A percentile compares a stretch with the other conserved stretches of the same genome.
These are phyloP conservation scores for Pecten maximus DNA, from an alignment of 2,888 invertebrate genomes.

Conservation along the genomic window DNA sequence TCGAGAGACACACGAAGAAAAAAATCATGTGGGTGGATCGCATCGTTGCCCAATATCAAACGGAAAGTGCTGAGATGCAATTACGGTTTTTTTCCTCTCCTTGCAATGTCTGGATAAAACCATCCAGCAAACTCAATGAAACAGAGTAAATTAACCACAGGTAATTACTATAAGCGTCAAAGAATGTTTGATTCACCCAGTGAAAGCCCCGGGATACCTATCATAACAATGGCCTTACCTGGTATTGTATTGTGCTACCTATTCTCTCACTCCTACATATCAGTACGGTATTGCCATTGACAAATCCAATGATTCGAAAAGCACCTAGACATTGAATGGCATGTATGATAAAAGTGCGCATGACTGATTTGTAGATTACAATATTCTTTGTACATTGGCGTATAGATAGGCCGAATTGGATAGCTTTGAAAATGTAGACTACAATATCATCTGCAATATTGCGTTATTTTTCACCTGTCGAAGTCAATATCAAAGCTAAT, in stretches of 20 bases:
- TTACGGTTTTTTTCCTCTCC: background rate
- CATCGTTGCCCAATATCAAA: conserved; percentile 30
- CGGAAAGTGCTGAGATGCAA: conserved; percentile 13
- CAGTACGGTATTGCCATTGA: background rate
- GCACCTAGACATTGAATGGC: background rate
- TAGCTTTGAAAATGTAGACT: background rate
- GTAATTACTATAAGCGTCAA: background rate
- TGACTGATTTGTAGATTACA: background rate
- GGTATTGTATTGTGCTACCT: background rate
- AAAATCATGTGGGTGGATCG: background rate
- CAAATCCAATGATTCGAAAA: conserved; percentile 2
- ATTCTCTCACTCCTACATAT: background rate
- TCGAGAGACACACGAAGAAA: background rate
- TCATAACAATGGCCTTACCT: background rate
- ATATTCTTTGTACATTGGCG: background rate
- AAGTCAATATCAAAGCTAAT: background rate
- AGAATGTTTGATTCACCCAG: background rate
- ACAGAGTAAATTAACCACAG: conserved; percentile 29
- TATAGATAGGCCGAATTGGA: background rate
- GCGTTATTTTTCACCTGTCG: background rate
- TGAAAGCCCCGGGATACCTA: background rate
- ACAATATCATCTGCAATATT: background rate
- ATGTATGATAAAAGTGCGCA: background rate
- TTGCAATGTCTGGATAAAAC: background rate
- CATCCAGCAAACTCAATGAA: conserved; percentile 26